These are phyloP conservation scores for Xiphophorus hellerii DNA, from an alignment of 2,113 vertebrate genomes.

Conservation along the genomic window DNA sequence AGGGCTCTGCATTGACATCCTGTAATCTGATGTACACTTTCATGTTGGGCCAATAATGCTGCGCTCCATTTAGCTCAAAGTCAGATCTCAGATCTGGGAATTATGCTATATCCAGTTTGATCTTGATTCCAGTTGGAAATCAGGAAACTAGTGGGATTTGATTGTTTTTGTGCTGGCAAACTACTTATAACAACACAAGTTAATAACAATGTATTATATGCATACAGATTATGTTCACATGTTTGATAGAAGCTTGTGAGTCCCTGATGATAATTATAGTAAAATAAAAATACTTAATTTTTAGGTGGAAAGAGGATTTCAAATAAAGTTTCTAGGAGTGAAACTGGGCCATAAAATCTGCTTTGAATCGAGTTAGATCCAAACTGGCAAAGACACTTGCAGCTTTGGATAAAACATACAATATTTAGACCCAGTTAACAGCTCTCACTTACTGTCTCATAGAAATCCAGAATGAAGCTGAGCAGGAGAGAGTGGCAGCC, in stretches of 20 bases:
- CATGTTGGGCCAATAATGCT: not conserved
- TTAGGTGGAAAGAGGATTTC: too few species aligned
- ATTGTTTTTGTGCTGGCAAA: not conserved
- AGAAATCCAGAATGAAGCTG: slow-evolving; percentile 90
- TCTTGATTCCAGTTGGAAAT: not conserved
- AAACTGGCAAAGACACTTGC: too few species aligned
- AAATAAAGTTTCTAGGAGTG: too few species aligned
- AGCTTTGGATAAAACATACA: too few species aligned
- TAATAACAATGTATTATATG: not conserved
- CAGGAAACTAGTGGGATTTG: not conserved
- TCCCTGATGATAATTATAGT: too few species aligned
- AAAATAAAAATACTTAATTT: too few species aligned
- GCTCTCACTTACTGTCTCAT: slow-evolving; percentile 82
- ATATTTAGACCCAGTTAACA: not conserved
- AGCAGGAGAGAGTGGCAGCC: slow-evolving; percentile 82
- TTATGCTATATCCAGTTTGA: not conserved
- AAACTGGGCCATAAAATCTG: too few species aligned
- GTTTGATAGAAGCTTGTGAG: not conserved
- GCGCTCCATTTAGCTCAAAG: not conserved
- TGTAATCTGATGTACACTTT: not conserved
- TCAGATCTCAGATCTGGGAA: not conserved
- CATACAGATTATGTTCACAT: not conserved
- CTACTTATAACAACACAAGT: not conserved
- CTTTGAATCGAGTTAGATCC: too few species aligned
- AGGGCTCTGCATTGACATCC: not conserved